Conservation (phyloP, 2,113 vertebrate species). For the Catharus bicknelli region DNA sequence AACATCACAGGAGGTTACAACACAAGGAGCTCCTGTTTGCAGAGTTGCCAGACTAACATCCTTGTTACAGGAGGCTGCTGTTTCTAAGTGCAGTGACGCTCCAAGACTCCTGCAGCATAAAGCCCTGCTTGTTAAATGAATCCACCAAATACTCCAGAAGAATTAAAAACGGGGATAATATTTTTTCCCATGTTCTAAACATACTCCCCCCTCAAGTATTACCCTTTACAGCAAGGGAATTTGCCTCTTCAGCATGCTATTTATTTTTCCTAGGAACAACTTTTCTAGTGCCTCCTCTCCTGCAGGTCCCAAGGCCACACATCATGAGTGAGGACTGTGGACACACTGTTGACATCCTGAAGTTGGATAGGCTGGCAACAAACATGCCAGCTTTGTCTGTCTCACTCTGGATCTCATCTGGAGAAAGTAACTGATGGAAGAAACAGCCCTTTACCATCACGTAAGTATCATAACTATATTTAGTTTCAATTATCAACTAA, state of each 20-base stretch:
- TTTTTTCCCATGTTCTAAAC: background rate
- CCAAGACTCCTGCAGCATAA: background rate
- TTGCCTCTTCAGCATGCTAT: background rate
- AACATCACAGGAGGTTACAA: constrained; percentile 53
- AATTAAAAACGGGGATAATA: background rate
- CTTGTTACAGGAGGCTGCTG: constrained; percentile 28
- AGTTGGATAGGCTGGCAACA: background rate
- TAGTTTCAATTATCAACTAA: background rate
- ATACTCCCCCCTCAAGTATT: background rate
- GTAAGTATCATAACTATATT: background rate
- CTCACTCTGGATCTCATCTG: background rate
- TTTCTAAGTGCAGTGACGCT: background rate
- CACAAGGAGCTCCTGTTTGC: constrained; percentile 65
- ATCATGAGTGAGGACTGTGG: background rate
- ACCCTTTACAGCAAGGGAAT: constrained; percentile 4
- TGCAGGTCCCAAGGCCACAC: constrained; percentile 19
- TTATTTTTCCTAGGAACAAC: background rate
- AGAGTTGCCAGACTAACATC: constrained; percentile 32
- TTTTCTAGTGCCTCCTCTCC: background rate
- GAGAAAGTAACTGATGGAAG: background rate
- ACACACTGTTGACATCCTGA: background rate
- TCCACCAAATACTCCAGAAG: background rate
- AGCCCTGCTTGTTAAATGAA: constrained; percentile 37
- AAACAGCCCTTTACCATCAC: background rate
- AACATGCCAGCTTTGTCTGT: background rate